Conservation (phyloP, 2,113 vertebrate genomes). For the Camelus bactrianus region DNA sequence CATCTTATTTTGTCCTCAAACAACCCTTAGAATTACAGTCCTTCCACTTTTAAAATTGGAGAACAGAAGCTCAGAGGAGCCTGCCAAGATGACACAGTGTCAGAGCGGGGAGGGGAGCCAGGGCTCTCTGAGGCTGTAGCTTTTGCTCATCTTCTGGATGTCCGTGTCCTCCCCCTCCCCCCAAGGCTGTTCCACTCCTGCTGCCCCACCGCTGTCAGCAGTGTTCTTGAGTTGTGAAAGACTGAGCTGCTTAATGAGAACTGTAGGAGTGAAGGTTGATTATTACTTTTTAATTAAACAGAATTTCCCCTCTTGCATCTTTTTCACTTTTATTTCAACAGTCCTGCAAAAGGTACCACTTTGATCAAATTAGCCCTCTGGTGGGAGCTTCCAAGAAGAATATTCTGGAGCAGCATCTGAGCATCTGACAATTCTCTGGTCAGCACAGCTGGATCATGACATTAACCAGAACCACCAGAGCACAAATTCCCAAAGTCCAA, state of each 20-base stretch:
- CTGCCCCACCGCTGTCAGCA: not conserved
- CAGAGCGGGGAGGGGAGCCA: not conserved
- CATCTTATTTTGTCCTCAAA: slow-evolving; percentile 2
- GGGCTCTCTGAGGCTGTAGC: not conserved
- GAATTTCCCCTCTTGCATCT: not conserved
- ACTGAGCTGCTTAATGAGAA: not conserved
- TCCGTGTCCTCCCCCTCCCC: not conserved
- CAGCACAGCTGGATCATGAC: not conserved
- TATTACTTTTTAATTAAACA: slow-evolving; percentile 26
- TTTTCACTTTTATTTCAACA: slow-evolving; percentile 53
- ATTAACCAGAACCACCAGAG: slow-evolving; percentile 49
- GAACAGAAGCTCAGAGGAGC: not conserved
- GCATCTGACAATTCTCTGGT: slow-evolving; percentile 47
- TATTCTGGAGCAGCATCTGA: slow-evolving; percentile 64
- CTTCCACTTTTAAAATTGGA: not conserved
- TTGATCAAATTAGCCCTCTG: slow-evolving; percentile 30
- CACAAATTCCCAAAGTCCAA: not conserved
- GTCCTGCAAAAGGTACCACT: slow-evolving; percentile 30
- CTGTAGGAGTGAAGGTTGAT: slow-evolving; percentile 3
- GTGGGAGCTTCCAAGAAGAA: slow-evolving; percentile 54
- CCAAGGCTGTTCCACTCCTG: fast-evolving
- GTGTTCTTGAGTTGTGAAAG: not conserved
- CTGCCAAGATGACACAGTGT: not conserved
- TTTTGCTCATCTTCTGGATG: not conserved
- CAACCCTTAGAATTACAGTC: not conserved